These are phyloP conservation scores for Syngnathus scovelli DNA, from an alignment of 2,113 vertebrate species.

Conservation along the genomic window DNA sequence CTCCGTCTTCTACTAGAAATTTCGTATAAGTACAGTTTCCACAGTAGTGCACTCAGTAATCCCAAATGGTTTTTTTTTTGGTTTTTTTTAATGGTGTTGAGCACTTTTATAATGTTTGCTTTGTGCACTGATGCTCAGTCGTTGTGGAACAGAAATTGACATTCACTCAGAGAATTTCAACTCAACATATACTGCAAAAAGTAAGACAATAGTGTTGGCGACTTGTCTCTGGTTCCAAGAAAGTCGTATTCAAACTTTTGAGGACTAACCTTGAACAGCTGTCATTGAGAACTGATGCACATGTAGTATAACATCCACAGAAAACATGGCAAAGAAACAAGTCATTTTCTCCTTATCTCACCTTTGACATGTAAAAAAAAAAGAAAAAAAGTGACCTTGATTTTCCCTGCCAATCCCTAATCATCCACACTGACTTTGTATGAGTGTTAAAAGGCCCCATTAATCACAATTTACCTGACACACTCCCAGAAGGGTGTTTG, in stretches of 20 bases:
- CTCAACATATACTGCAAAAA: background rate
- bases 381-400: slow-evolving; percentile 19
- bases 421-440: slow-evolving; percentile 22
- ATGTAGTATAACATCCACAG: background rate
- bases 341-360: slow-evolving; percentile 20
- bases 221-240: background rate
- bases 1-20: too few species aligned
- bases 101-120: too few species aligned
- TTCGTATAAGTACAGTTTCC: too few species aligned
- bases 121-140: too few species aligned
- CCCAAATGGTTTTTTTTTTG: too few species aligned
- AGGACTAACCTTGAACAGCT: background rate
- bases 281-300: background rate
- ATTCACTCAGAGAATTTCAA: too few species aligned
- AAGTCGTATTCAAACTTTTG: background rate
- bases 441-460: slow-evolving; percentile 40
- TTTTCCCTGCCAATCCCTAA: slow-evolving; percentile 24
- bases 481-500: slow-evolving; percentile 26
- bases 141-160: too few species aligned
- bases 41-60: too few species aligned
- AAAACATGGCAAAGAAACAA: background rate
- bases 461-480: slow-evolving; percentile 46
- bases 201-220: background rate
- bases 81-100: too few species aligned
- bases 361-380: slow-evolving; percentile 26